Evolutionary conservation across 2,113 vertebrate genomes (phyloP).

Genomic region (Lethenteron camtschaticum): DNA sequence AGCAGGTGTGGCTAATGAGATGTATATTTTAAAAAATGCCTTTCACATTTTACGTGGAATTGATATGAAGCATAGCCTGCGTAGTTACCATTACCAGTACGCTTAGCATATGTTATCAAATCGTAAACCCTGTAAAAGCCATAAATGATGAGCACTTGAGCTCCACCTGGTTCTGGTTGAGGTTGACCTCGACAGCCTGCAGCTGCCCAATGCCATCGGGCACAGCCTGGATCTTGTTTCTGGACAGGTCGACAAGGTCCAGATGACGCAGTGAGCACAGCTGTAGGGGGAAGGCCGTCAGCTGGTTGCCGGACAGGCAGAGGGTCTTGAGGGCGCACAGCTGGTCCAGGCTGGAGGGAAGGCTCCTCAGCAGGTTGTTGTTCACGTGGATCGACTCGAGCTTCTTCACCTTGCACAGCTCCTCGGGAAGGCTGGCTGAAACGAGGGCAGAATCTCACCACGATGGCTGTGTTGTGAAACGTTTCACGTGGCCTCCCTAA

Average conservation of each 20-base stretch:
- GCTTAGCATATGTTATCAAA: too few species aligned
- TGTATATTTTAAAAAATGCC: too few species aligned
- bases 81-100: too few species aligned
- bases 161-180: constrained; percentile 91
- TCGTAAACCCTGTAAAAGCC: too few species aligned
- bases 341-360: constrained; percentile 43
- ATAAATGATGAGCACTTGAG: too few species aligned
- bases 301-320: constrained; percentile 54
- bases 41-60: too few species aligned
- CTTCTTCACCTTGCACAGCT: constrained; percentile 72
- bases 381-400: constrained; percentile 61
- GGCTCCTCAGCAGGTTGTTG: constrained; percentile 44
- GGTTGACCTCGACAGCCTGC: constrained; percentile 81
- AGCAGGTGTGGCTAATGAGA: too few species aligned
- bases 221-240: constrained; percentile 57
- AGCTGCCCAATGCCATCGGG: constrained; percentile 46
- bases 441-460: constrained; percentile 7
- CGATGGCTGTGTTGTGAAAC: too few species aligned
- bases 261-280: constrained; percentile 54
- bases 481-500: too few species aligned
- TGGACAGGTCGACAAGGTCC: constrained; percentile 73
- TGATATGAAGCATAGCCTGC: too few species aligned
- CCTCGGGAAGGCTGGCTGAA: constrained; percentile 38
- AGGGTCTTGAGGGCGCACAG: constrained; percentile 58
- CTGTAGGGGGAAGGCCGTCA: constrained; percentile 43